These are phyloP conservation scores for Parazoanthus darwini DNA, from an alignment of 92 coral and sea anemone genomes.

Conservation along the genomic window DNA sequence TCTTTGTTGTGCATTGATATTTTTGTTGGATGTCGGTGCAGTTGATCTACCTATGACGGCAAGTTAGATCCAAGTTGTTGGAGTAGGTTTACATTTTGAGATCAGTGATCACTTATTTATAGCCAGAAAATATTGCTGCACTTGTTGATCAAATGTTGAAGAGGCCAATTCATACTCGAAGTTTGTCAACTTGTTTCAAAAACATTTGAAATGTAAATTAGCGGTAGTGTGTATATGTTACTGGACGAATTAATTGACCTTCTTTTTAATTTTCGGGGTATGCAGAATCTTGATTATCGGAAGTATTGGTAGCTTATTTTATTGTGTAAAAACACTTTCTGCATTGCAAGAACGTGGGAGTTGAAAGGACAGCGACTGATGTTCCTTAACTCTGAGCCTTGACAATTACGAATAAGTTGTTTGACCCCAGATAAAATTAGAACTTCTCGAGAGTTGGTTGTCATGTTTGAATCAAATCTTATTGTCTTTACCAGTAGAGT, in stretches of 20 bases:
- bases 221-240: conserved; percentile 43
- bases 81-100: conserved; percentile 32
- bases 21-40: conserved; percentile 7
- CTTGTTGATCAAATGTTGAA: conserved; percentile 46
- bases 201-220: conserved; percentile 61
- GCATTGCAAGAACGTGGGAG: conserved; percentile 39
- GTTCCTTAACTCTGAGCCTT: conserved; percentile 11
- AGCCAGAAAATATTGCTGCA: conserved; percentile 48
- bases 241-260: conserved; percentile 59
- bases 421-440: conserved; percentile 77
- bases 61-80: conserved; percentile 6
- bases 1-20: conserved; percentile 39
- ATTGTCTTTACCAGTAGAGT: conserved; percentile 38
- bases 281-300: conserved; percentile 50
- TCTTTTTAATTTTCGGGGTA: conserved; percentile 62
- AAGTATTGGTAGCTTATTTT: conserved; percentile 51
- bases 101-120: conserved; percentile 50
- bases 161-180: conserved; percentile 55
- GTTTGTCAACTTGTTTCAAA: conserved; percentile 59
- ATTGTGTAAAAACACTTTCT: conserved; percentile 30
- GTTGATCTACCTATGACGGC: neutral
- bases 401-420: conserved; percentile 52
- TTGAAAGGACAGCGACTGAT: neutral
- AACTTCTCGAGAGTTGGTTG: conserved; percentile 57
- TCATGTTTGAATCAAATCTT: conserved; percentile 43